Base-by-base conservation (phyloP, 2,797 vertebrate species). In the Diglossa cyanea region DNA sequence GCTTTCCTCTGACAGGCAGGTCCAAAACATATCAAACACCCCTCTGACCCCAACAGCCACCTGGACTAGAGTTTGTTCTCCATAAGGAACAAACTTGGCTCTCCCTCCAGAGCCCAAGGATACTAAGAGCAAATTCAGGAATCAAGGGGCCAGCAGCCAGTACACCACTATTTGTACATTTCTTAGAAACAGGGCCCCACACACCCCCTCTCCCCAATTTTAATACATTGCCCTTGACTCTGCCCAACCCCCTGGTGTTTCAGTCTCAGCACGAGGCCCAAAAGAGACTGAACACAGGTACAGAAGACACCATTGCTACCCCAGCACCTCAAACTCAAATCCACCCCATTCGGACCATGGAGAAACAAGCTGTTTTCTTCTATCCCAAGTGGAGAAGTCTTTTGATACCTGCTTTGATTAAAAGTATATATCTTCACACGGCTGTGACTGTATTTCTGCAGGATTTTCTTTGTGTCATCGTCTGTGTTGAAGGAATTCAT, bases 361-460 rank as follows among this genome's bases (percentile, higher is more conserved):
- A 50, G 25, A 91, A 71, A 61, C 3, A 74, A 85, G 16, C 8
- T 19, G 20, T 42, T 45, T 10, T 47, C 35, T 75, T 85, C 28
- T 17, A 37, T 9, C 66, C 42, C 44, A 72, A 44, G 45, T 3
- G 18, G 47, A 73, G 53, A 68, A 84, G 47, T 26, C 60, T 91
- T 85, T 80, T 62, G 63, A 70, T 98, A 99, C 98, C 98, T 99
- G 99, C 99, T 99, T 98, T 99, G 99, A 97, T 99, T 99, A 96
- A 99, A 99, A 79, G 99, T 99, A 95, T 99, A 98, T 72, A 99
- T 99, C 95, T 99, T 98, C 97, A 98, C 98, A 76, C 97, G 98
- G 88, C 98, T 99, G 93, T 99, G 99, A 70, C 98, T 98, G 94
- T 99, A 99, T 67, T 99, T 99, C 98, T 99, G 99, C 94, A 99